phyloP scores from a whole-genome alignment of 2,888 invertebrate species.

The Lymantria dispar region DNA sequence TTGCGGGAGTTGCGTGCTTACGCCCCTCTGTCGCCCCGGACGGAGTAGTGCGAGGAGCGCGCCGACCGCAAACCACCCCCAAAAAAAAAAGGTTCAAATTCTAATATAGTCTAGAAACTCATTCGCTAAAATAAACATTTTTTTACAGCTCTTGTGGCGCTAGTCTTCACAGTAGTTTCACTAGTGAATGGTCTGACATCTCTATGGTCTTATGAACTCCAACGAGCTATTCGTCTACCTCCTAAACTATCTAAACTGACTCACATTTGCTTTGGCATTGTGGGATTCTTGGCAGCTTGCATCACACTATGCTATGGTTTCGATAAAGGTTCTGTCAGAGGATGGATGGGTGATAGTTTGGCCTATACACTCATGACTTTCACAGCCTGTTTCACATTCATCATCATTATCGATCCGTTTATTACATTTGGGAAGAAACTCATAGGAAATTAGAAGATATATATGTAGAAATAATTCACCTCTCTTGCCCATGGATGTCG shows the following conservation, averaged over 20 bases:
- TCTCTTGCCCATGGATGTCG: too few relatives aligned
- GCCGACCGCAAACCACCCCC: too few relatives aligned
- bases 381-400: conserved; percentile 21
- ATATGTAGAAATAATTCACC: too few relatives aligned
- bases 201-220: conserved; percentile 51
- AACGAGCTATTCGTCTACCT: conserved; percentile 44
- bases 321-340: conserved; percentile 44
- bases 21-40: too few relatives aligned
- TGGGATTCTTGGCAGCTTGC: conserved; percentile 41
- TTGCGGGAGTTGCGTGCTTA: too few relatives aligned
- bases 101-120: neutral
- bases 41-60: too few relatives aligned
- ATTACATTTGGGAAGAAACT: conserved; percentile 1
- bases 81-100: too few relatives aligned
- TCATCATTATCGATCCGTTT: conserved; percentile 5
- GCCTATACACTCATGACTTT: conserved; percentile 45
- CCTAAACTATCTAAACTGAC: conserved; percentile 50
- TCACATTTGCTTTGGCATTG: conserved; percentile 55
- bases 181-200: conserved; percentile 56
- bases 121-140: neutral
- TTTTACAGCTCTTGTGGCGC: conserved; percentile 52
- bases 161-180: conserved; percentile 53
- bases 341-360: conserved; percentile 34
- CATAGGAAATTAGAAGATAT: too few relatives aligned
- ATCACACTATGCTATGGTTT: conserved; percentile 53